Evolutionary conservation across 2,113 vertebrate genomes (phyloP).

Genomic region (Oriolus oriolus): DNA sequence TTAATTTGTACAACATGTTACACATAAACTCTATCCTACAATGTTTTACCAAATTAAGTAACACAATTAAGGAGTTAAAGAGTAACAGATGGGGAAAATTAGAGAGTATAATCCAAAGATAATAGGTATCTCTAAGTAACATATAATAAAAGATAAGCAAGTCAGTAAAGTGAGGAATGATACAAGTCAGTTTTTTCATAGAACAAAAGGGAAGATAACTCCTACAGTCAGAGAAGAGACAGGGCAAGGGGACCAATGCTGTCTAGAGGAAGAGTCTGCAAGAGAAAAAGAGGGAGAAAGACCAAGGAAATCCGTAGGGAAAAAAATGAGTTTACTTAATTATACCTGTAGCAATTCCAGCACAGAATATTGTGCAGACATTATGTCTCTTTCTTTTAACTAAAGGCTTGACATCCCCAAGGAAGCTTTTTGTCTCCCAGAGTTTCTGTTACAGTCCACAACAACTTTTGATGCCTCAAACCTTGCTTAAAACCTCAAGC

Average conservation of each 20-base stretch:
- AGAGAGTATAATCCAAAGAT: background rate
- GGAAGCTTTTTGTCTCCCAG: background rate
- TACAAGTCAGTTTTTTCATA: background rate
- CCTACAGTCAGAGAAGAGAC: background rate
- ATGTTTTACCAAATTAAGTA: slow-evolving; percentile 6
- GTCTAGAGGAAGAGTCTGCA: background rate
- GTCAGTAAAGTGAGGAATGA: background rate
- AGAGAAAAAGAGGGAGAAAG: background rate
- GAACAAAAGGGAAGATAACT: background rate
- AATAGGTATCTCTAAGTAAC: background rate
- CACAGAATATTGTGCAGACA: background rate
- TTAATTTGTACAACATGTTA: slow-evolving; percentile 27
- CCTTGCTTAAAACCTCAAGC: background rate
- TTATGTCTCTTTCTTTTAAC: background rate
- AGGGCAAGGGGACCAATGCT: background rate
- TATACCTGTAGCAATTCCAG: background rate
- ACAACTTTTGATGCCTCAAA: background rate
- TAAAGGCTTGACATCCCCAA: background rate
- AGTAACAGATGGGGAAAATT: slow-evolving; percentile 2
- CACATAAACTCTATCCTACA: background rate
- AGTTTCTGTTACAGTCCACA: background rate
- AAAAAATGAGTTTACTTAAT: background rate
- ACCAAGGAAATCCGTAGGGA: background rate
- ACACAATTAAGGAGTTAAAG: slow-evolving; percentile 23
- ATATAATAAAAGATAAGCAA: background rate